Conservation (phyloP, 2,888 invertebrate species). For the Myopa tessellatipennis region DNA sequence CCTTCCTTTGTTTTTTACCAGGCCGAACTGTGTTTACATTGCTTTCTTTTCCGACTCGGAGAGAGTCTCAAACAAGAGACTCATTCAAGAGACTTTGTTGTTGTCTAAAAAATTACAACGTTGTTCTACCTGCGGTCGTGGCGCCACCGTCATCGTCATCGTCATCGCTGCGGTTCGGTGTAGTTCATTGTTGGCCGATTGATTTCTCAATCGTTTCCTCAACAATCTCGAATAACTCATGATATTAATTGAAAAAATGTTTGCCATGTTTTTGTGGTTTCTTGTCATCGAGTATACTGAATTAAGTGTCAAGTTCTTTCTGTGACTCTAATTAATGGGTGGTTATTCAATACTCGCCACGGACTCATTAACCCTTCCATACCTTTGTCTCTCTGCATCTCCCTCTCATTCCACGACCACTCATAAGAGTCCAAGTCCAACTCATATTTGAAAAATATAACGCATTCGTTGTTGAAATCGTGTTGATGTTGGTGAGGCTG, state of each 20-base stretch:
- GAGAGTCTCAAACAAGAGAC: no score
- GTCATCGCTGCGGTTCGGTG: not conserved
- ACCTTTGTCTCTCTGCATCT: no score
- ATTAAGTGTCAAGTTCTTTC: not conserved
- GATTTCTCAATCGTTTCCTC: not conserved
- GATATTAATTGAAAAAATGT: not conserved
- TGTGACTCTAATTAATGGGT: not conserved
- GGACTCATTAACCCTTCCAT: no score
- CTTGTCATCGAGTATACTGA: not conserved
- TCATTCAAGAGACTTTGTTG: slow-evolving; percentile 7
- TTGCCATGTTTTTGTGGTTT: not conserved
- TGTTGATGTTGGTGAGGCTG: slow-evolving; percentile 16
- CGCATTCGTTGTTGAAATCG: slow-evolving; percentile 31
- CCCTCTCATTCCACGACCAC: no score
- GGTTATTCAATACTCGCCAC: no score
- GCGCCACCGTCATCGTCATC: slow-evolving; percentile 10
- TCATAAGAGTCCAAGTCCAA: no score
- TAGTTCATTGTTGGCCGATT: not conserved
- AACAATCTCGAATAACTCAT: not conserved
- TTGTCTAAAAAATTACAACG: not conserved
- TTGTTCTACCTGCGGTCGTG: slow-evolving; percentile 12
- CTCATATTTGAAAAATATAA: slow-evolving; percentile 4
- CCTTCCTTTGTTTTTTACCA: not conserved
- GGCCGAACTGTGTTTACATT: slow-evolving; percentile 12
- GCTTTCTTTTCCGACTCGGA: not conserved